phyloP scores from a whole-genome alignment of 35 echinoderm and acorn worm species.

The Apostichopus californicus region DNA sequence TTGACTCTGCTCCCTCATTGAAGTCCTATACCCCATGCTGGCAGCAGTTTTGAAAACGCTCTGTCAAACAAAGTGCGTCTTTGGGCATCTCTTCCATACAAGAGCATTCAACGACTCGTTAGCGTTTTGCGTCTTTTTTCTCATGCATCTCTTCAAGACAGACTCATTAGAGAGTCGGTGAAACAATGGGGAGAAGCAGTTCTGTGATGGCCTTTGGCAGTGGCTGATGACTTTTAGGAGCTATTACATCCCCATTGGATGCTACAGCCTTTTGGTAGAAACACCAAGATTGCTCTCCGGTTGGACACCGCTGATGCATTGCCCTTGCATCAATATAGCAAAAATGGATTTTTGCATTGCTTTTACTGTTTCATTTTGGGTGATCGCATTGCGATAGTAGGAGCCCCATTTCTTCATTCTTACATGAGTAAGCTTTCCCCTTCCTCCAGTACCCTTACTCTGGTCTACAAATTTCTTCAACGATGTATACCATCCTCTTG shows the following conservation, averaged over 20 bases:
- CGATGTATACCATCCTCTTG: slow-evolving; percentile 14
- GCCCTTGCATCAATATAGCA: neutral
- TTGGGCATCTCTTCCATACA: slow-evolving; percentile 8
- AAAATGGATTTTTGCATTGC: slow-evolving; percentile 4
- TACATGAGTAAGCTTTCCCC: slow-evolving; percentile 26
- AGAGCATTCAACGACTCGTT: slow-evolving; percentile 13
- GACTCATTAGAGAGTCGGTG: neutral
- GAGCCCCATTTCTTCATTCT: slow-evolving; percentile 26
- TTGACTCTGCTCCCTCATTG: neutral
- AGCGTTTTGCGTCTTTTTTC: slow-evolving; percentile 30
- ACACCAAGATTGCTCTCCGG: slow-evolving; percentile 1
- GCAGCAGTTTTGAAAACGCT: neutral
- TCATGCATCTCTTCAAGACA: neutral
- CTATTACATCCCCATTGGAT: neutral
- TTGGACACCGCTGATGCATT: too few relatives aligned
- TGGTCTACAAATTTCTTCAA: slow-evolving; percentile 32
- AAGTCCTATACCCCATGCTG: neutral
- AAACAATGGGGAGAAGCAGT: neutral
- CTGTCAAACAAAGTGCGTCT: slow-evolving; percentile 1
- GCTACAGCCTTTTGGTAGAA: neutral
- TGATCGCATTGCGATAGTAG: neutral
- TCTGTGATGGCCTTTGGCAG: neutral
- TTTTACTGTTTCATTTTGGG: neutral
- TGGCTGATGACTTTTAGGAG: slow-evolving; percentile 12
- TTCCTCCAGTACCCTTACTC: neutral